These are phyloP conservation scores for Speoplatyrhinus poulsoni DNA, from an alignment of 2,113 vertebrate species.

Conservation along the genomic window DNA sequence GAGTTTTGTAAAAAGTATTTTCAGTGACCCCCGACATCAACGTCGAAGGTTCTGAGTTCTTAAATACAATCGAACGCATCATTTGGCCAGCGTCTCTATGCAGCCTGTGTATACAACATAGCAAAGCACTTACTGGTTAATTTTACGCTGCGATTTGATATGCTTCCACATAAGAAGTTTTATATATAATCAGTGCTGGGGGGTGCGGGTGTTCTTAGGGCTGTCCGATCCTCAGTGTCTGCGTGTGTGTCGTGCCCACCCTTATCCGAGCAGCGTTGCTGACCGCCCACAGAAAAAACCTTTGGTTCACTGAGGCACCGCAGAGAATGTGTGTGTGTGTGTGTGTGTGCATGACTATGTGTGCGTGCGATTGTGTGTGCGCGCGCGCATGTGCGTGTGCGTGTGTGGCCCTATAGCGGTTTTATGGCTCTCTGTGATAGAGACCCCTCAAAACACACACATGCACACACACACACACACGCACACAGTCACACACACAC, in stretches of 20 bases:
- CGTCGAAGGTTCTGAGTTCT: too few relatives aligned
- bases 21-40: too few relatives aligned
- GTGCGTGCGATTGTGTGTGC: constrained; percentile 51
- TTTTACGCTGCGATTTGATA: too few relatives aligned
- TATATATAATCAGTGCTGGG: too few relatives aligned
- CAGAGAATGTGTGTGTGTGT: constrained; percentile 56
- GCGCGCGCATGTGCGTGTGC: constrained; percentile 61
- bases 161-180: too few relatives aligned
- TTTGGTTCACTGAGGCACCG: constrained; percentile 48
- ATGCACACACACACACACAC: constrained; percentile 14
- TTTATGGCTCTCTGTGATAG: constrained; percentile 61
- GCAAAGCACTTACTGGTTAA: too few relatives aligned
- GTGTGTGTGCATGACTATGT: constrained; percentile 47
- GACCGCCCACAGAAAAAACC: too few relatives aligned
- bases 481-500: constrained; percentile 8
- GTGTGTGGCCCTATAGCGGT: constrained; percentile 57
- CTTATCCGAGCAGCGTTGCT: neutral
- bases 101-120: too few relatives aligned
- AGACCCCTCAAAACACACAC: constrained; percentile 12
- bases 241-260: neutral
- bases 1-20: too few relatives aligned
- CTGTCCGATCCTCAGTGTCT: neutral
- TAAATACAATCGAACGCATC: too few relatives aligned
- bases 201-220: too few relatives aligned
- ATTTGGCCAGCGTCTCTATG: too few relatives aligned